Evolutionary conservation across 2,113 vertebrate species (phyloP), one percentile per base, ranked within the genome.

Genomic region (Chelonoidis abingdonii): DNA sequence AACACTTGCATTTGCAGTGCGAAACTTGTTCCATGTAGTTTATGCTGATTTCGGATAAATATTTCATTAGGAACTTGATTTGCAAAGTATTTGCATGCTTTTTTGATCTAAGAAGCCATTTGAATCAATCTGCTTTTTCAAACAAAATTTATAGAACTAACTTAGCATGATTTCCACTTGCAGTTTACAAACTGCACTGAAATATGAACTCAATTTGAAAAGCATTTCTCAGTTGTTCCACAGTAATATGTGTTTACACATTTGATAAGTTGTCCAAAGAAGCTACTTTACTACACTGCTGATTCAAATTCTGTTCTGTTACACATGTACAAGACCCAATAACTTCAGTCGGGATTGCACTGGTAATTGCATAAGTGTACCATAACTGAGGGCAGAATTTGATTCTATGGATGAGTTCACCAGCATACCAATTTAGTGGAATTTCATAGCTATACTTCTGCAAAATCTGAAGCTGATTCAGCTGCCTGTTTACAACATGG

Each of bases 31-130:
- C 79, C 53, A 53, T 87, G 86, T 79, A 93, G 6, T 62, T 89
- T 92, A 7, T 83, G 91, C 92, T 93, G 85, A 90, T 94, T 95
- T 83, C 76, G 86, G 95, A 97, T 94, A 96, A 98, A 95, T 98
- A 96, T 97, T 97, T 97, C 84, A 97, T 97, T 95, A 96, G 83
- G 89, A 96, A 72, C 35, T 57, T n/a, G 27, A 50, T 93, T 93
- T 65, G 47, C 41, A n/a, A 62, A 93, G 86, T 91, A 92, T 88
- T 85, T 81, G n/a, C 65, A 82, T 59, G 12, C 91, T 91, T 98
- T 97, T 92, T 83, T 65, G 92, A 86, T 88, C 78, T 80, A 16
- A 75, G 50, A 84, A 87, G 76, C 94, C 87, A 83, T 88, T 93
- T 94, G 59, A 57, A 83, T 93, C 59, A 47, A n/a, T 88, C 29